phyloP scores from a whole-genome alignment of 2,888 invertebrate genomes.

The Xestoiulus laeticollis region DNA sequence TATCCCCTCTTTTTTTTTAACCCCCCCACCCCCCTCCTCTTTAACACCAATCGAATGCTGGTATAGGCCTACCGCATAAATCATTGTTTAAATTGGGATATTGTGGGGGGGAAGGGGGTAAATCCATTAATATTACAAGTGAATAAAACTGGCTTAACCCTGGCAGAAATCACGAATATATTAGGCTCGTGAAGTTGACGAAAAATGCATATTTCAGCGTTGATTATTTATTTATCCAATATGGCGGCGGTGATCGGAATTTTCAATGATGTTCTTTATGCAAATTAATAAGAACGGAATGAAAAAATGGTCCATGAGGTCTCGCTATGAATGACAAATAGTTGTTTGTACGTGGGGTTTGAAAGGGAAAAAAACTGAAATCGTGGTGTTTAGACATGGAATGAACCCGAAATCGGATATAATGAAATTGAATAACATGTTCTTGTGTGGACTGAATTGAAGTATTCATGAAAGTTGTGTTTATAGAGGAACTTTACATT shows the following conservation, averaged over 20 bases:
- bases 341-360: no score
- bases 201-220: background rate
- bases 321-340: no score
- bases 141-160: background rate
- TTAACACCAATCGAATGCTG: background rate
- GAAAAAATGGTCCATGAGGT: no score
- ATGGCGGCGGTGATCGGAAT: background rate
- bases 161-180: background rate
- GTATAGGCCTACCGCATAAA: slow-evolving; percentile 26
- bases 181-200: background rate
- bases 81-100: background rate
- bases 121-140: background rate
- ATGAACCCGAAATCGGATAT: no score
- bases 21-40: background rate
- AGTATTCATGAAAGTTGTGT: no score
- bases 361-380: no score
- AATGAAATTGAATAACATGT: no score
- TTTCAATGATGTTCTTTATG: background rate
- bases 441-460: no score
- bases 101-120: background rate
- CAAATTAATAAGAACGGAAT: no score
- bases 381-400: no score
- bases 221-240: background rate
- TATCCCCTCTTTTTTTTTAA: background rate
- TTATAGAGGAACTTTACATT: no score